Evolutionary conservation across 2,113 vertebrate species (phyloP), one percentile per base, ranked within the genome.

Genomic region (Lampris incognitus): DNA sequence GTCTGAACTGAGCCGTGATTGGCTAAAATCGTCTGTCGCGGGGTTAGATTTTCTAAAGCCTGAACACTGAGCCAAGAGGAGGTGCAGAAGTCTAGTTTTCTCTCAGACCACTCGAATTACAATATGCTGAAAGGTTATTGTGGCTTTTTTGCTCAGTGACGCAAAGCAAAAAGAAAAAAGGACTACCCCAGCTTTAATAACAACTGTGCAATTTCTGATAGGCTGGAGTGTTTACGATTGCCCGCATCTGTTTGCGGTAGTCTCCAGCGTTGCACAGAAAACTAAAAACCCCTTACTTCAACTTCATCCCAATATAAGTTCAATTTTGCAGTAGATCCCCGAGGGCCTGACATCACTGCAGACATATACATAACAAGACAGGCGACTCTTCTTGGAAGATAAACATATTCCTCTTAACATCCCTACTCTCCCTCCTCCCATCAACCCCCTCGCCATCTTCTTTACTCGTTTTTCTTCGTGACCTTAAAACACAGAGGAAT

Each of bases 401-500:
- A 61, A 61, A 70, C 69, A 69, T 81, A 64, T 75, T 74, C 54
- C 52, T 74, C 49, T 58, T 76, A 51, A 60, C 52, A 5, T 66
- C 62, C 10, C 61, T 24, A 24, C 24, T 24, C 24, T 56, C 75
- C 49, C 62, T 59, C 6, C 38, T 50, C 67, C 67, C 68, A 42
- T 73, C 74, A 36, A 72, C 64, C 74, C 58, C 76, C 54, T 66
- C 64, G 64, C 62, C 69, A 79, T 78, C 63, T 71, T 62, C 13
- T 41, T 44, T 81, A 9, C 70, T 56, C 75, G 24, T 66, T 51
- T 7, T 41, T 61, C 69, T 78, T 67, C 63, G 50, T 80, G 76
- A 88, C 83, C 79, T 81, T 85, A 79, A 75, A 79, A 84, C 81
- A 89, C 80, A 70, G 78, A 77, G 72, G 74, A 76, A 83, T 87